Evolutionary conservation across 2,888 invertebrate genomes (phyloP), one percentile per base, ranked within the genome.

Genomic region (Habroteleia sp.): DNA sequence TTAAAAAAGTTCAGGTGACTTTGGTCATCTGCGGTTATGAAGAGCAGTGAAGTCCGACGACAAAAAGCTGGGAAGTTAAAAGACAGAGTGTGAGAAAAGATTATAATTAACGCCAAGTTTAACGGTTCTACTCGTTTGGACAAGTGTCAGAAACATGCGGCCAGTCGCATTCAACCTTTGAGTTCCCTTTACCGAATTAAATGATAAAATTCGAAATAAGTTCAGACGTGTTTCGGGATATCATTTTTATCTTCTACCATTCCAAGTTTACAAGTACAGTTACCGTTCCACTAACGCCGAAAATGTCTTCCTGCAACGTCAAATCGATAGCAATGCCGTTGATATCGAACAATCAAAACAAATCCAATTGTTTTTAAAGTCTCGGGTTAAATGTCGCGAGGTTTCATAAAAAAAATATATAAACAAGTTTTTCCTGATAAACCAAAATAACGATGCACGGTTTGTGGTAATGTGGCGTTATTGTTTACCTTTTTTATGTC

Each of bases 261-360:
- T 8, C n/a, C n/a, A 4, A 58, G 23, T 58, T 42, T 33, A 42
- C 42, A 42, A 42, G 56, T 42, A 58, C 56, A 58, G 33, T 58
- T 56, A 42, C 42, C 42, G 7, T 56, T 41, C 17, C 23, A 10
- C 11, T 33, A 31, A 56, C 31, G 13, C 11, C 48, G 33, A 33
- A 35, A 48, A 50, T 50, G 23, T 27, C 10, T 35, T 7, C 13
- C 20, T n/a, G 4, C 14, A 50, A 50, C 23, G 33, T 13, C 10
- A 31, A 58, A 58, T 42, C 42, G 14, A 58, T 42, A 27, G 11
- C 13, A 41, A 42, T 13, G 13, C 11, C 23, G 23, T 14, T 7
- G 13, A 23, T 31, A 58, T 42, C 56, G 56, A 58, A 42, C 56
- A 42, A 58, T 58, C 56, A 58, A 42, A 58, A 42, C 42, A 29